Evolutionary conservation across 1,140 invertebrate genomes (phyloP), one percentile per base, ranked within the genome.

Genomic region (Drosophila littoralis): DNA sequence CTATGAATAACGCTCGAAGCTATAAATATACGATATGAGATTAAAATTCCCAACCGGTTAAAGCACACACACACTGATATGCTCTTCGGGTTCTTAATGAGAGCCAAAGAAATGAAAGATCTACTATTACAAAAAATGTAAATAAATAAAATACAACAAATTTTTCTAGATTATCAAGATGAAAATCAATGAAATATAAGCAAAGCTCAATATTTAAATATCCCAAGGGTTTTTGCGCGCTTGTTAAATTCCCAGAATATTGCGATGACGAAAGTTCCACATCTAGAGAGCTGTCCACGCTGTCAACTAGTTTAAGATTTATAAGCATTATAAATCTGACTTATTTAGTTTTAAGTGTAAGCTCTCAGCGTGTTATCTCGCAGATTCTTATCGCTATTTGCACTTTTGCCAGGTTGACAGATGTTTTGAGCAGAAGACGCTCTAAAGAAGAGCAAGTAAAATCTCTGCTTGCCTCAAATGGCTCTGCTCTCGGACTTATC

Each of bases 401-500:
- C 43, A 46, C 28, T 45, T 51, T 66, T 66, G 51, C 63, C 32
- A 57, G 51, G 40, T 55, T 66, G 63, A 48, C 52, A 66, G 33
- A 45, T 33, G 7, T 43, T n/a, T 17, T 7, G 10, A 61, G 15
- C 4, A 42, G 15, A n/a, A 10, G 8, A 52, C 6, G n/a, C 9
- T 17, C 15, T 13, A 1, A 50, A 17, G 40, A 42, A 6, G 40
- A 42, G 6, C 40, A 55, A 17, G 22, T 32, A 54, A 59, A 33
- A 42, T 36, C 63, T 55, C 6, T 32, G 17, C 9, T 10, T 7
- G 6, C 10, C n/a, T 28, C 10, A 40, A 38, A 40, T 6, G 50
- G 28, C 38, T 50, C 35, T 40, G 32, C 38, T 13, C 15, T 17
- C 9, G 35, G n/a, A 10, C 51, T 64, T 45, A 65, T 65, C 61